Evolutionary conservation across 2,888 invertebrate species (phyloP).

Genomic region (Slavum lentiscoides): DNA sequence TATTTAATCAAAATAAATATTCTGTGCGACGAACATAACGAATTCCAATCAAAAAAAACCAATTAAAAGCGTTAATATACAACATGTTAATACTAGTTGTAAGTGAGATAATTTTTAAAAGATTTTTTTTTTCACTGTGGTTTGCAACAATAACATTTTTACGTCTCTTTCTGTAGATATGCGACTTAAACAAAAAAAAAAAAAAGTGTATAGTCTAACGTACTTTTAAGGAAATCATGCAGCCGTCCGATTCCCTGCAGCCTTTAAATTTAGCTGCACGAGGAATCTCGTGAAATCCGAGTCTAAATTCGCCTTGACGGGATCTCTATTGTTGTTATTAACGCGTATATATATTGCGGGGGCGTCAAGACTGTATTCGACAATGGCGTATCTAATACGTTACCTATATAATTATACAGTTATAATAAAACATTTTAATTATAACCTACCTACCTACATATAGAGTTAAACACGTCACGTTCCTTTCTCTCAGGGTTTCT

Average conservation of each 20-base stretch:
- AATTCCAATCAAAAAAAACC: too few species aligned
- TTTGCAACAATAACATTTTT: not conserved
- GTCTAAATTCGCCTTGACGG: conserved; percentile 17
- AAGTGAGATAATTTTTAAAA: too few species aligned
- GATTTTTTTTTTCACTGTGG: too few species aligned
- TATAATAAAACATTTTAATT: conserved; percentile 10
- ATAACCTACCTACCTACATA: not conserved
- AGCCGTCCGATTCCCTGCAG: not conserved
- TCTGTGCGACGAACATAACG: too few species aligned
- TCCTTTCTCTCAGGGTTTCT: not conserved
- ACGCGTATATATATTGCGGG: not conserved
- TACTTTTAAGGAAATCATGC: not conserved
- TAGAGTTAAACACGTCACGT: not conserved
- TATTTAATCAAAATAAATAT: too few species aligned
- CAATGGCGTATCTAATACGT: not conserved
- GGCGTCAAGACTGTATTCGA: not conserved
- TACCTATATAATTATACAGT: not conserved
- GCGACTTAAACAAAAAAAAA: not conserved
- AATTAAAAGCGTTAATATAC: too few species aligned
- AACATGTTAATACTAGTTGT: too few species aligned
- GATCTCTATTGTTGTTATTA: conserved; percentile 4
- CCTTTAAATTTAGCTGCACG: not conserved
- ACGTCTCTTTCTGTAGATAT: not conserved
- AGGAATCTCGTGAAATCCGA: conserved; percentile 5
- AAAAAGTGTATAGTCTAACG: not conserved